phyloP scores from a whole-genome alignment of 2,888 invertebrate species.

The Tetragonisca angustula region DNA sequence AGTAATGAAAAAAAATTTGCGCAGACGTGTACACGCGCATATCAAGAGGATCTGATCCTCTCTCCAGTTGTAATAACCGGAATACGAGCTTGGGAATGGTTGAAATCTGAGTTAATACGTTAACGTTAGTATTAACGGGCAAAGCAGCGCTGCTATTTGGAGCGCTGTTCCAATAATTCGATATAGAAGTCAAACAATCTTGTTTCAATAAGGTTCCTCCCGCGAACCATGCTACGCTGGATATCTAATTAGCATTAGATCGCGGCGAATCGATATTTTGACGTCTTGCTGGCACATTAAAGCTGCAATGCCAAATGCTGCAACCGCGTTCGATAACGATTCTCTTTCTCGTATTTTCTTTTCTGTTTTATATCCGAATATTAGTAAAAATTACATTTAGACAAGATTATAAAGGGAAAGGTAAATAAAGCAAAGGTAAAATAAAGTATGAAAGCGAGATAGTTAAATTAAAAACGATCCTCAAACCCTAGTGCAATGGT shows the following conservation, averaged over 20 bases:
- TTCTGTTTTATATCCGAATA: too few species aligned
- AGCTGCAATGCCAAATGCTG: not conserved
- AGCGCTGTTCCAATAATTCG: conserved; percentile 24
- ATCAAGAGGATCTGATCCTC: not conserved
- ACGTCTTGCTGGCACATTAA: not conserved
- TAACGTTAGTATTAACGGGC: conserved; percentile 13
- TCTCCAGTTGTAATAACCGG: not conserved
- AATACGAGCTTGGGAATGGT: conserved; percentile 8
- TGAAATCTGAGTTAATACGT: conserved; percentile 20
- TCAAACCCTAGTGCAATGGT: too few species aligned
- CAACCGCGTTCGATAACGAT: not conserved
- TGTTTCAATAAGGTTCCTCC: conserved; percentile 12
- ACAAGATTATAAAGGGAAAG: too few species aligned
- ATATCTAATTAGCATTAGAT: conserved; percentile 12
- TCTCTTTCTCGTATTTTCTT: not conserved
- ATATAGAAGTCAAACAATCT: conserved; percentile 36
- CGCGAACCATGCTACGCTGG: not conserved
- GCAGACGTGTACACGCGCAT: too few species aligned
- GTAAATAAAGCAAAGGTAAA: too few species aligned
- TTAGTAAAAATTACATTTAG: too few species aligned
- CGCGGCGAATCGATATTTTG: not conserved
- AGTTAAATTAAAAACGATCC: too few species aligned
- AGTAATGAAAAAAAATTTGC: not conserved
- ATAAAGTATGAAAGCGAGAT: too few species aligned
- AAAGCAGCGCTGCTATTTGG: conserved; percentile 16